A percentile compares a stretch with the other conserved stretches of the same genome.
Evolutionary conservation across 2,113 vertebrate genomes (phyloP).

Genomic region (Megaleporinus macrocephalus): DNA sequence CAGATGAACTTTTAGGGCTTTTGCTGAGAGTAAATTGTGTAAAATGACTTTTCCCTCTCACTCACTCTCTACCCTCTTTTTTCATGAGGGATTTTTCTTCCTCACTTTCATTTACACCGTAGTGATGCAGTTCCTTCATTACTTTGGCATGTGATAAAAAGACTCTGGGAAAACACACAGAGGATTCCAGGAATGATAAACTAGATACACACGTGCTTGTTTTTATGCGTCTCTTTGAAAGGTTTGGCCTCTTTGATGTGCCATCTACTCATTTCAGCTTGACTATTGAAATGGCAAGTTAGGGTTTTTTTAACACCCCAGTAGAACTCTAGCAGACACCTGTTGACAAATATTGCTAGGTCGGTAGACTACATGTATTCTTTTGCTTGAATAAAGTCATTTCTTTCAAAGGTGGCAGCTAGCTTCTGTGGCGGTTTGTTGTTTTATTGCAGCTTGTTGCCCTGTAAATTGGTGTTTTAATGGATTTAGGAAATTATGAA

Average conservation of each 20-base stretch:
- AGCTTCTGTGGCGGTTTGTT: background rate
- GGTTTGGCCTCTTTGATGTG: constrained; percentile 27
- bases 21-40: background rate
- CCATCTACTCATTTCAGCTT: constrained; percentile 21
- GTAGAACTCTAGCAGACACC: background rate
- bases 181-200: constrained; percentile 24
- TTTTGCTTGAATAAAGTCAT: background rate
- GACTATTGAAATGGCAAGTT: background rate
- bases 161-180: background rate
- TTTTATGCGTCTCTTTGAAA: constrained; percentile 34
- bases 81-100: background rate
- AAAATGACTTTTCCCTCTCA: background rate
- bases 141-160: constrained; percentile 17
- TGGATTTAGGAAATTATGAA: background rate
- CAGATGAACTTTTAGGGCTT: background rate
- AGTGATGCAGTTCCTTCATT: background rate
- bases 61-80: background rate
- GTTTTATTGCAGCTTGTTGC: background rate
- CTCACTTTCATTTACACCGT: constrained; percentile 8
- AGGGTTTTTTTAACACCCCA: background rate
- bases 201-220: background rate
- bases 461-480: background rate
- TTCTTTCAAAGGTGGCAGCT: background rate
- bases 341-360: background rate
- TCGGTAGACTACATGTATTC: background rate